phyloP scores from a whole-genome alignment of 2,888 invertebrate genomes.

The Plagiodera versicolora region DNA sequence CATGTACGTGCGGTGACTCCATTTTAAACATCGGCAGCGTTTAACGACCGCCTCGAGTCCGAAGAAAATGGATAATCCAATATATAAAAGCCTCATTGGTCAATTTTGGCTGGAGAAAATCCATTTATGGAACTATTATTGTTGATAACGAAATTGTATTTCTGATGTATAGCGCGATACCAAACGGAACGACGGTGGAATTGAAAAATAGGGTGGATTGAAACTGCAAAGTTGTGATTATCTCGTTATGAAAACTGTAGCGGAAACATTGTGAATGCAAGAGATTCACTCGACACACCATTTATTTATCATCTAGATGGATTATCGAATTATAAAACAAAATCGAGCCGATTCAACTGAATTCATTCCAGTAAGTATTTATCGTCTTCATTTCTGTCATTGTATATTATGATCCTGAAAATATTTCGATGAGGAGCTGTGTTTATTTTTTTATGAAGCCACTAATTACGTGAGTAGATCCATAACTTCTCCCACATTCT shows the following conservation, averaged over 20 bases:
- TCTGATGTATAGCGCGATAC: slow-evolving; percentile 11
- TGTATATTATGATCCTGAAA: too few species aligned
- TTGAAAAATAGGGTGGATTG: slow-evolving; percentile 7
- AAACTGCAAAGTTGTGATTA: slow-evolving; percentile 1
- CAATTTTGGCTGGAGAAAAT: slow-evolving; percentile 15
- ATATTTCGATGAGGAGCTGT: too few species aligned
- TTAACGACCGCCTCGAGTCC: slow-evolving; percentile 10
- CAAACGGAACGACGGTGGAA: slow-evolving; percentile 8
- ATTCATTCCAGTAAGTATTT: too few species aligned
- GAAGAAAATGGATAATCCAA: slow-evolving; percentile 11
- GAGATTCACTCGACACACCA: neutral
- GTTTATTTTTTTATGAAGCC: too few species aligned
- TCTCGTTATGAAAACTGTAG: neutral
- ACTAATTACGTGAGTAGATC: too few species aligned
- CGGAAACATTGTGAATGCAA: neutral
- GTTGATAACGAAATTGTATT: slow-evolving; percentile 16
- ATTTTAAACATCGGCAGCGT: neutral
- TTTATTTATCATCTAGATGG: neutral
- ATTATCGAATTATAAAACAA: neutral
- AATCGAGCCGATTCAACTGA: too few species aligned
- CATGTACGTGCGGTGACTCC: slow-evolving; percentile 17
- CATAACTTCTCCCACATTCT: too few species aligned
- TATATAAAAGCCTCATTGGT: slow-evolving; percentile 13
- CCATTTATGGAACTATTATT: slow-evolving; percentile 22
- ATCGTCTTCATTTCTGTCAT: too few species aligned